phyloP scores from a whole-genome alignment of 2,113 vertebrate species.

The Pavo muticus region DNA sequence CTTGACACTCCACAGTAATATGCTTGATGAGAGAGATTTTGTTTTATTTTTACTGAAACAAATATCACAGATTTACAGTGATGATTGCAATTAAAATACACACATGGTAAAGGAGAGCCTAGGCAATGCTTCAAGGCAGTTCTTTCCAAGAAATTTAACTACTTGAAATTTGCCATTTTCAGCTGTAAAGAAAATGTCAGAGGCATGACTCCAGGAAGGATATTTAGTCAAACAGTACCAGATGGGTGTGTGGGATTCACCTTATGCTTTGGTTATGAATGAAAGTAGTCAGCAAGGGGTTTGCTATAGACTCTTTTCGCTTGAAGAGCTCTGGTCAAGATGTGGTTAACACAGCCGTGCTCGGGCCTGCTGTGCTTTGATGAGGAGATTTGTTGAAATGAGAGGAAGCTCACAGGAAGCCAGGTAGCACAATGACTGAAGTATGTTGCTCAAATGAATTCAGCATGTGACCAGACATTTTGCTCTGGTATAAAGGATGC shows the following conservation, averaged over 20 bases:
- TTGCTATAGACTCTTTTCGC: constrained; percentile 3
- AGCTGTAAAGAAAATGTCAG: constrained; percentile 37
- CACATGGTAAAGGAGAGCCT: constrained; percentile 9
- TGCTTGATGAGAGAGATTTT: constrained; percentile 20
- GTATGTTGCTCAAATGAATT: not conserved
- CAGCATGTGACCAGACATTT: not conserved
- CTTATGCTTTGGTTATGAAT: constrained; percentile 25
- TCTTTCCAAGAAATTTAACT: constrained; percentile 44
- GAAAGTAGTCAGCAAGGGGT: not conserved
- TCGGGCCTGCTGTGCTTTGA: not conserved
- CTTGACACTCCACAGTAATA: not conserved
- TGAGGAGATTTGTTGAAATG: not conserved
- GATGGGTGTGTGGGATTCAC: constrained; percentile 32
- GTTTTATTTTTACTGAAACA: constrained; percentile 43
- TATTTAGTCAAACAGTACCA: constrained; percentile 56
- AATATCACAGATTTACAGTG: constrained; percentile 28
- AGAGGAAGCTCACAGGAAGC: not conserved
- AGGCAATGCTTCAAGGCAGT: constrained; percentile 20
- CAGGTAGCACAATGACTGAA: not conserved
- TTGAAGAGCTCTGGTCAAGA: not conserved
- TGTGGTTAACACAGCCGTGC: not conserved
- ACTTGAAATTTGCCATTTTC: constrained; percentile 50
- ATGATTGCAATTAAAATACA: constrained; percentile 35
- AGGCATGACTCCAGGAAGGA: constrained; percentile 35
- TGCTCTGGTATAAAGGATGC: not conserved